Evolutionary conservation across 2,888 invertebrate genomes (phyloP), one percentile per base, ranked within the genome.

Genomic region (Erebia ligea): DNA sequence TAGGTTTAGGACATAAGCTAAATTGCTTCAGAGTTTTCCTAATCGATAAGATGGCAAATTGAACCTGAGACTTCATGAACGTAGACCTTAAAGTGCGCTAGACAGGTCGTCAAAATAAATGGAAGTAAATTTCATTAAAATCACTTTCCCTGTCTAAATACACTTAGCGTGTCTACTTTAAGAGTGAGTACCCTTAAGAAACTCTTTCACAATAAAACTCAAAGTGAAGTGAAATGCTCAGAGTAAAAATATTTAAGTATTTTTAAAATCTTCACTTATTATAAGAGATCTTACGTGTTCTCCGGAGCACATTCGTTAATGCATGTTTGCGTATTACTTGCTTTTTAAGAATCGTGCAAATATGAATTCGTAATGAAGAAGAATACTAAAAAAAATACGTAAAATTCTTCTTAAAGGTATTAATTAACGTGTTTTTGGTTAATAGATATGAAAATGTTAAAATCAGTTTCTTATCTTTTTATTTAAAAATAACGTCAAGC

Each of bases 191-290:
- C 62, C 15, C 21, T 62, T 62, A 62, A 62, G 62, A 45, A 45
- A 62, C n/a, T 21, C 21, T 48, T 25, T 21, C 11, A 6, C 21
- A 15, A 21, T 19, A 42, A 45, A 61, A 61, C 6, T 17, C 17
- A 45, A 61, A 61, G 40, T 21, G n/a, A 62, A 54, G 21, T 19
- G n/a, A 61, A 61, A 45, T 61, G 42, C 21, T 45, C 48, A 21
- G 15, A 21, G 62, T 62, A 62, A 62, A 62, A 62, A 62, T 62
- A 62, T 62, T 62, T 62, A 15, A 62, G 45, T 19, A 45, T 62
- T 62, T 48, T 62, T 45, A 48, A 62, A 62, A 62, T 21, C 21
- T 62, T 62, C 62, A 48, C 62, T n/a, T 61, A 19, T 13, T 45
- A 61, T 0, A 9, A 9, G 25, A 25, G 13, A 62, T 62, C 62